Evolutionary conservation across 2,113 vertebrate genomes (phyloP).

Genomic region (Lagopus leucura): DNA sequence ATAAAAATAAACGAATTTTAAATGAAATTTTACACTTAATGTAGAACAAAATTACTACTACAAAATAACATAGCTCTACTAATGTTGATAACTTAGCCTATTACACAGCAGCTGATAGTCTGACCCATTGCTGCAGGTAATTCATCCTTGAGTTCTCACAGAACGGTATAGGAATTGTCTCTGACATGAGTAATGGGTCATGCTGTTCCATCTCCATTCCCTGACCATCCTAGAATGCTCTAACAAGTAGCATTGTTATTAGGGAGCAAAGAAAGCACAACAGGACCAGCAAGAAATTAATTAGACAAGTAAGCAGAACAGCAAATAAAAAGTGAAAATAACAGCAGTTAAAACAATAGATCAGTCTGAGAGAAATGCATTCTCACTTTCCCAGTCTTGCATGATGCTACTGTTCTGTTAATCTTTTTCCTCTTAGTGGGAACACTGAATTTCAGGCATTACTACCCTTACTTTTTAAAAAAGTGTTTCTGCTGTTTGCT

Average conservation of each 20-base stretch:
- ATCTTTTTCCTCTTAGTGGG: not conserved
- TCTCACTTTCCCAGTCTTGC: not conserved
- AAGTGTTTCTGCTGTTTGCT: not conserved
- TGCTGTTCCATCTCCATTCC: not conserved
- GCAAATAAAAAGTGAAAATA: not conserved
- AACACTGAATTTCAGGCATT: not conserved
- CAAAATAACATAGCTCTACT: not conserved
- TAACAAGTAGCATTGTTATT: not conserved
- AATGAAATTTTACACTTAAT: not conserved
- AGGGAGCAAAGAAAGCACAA: not conserved
- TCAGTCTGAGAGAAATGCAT: not conserved
- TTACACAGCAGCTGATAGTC: not conserved
- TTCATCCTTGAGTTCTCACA: not conserved
- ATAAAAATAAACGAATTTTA: not conserved
- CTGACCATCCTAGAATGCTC: not conserved
- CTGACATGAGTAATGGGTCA: not conserved
- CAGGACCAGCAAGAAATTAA: not conserved
- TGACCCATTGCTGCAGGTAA: not conserved
- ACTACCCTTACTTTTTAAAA: conserved; percentile 1
- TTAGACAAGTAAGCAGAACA: not conserved
- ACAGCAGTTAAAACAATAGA: not conserved
- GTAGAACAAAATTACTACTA: not conserved
- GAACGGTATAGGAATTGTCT: not conserved
- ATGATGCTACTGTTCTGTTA: not conserved
- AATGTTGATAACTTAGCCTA: not conserved